These are phyloP conservation scores for Catharus ustulatus DNA, from an alignment of 2,797 vertebrate species.

Conservation along the genomic window DNA sequence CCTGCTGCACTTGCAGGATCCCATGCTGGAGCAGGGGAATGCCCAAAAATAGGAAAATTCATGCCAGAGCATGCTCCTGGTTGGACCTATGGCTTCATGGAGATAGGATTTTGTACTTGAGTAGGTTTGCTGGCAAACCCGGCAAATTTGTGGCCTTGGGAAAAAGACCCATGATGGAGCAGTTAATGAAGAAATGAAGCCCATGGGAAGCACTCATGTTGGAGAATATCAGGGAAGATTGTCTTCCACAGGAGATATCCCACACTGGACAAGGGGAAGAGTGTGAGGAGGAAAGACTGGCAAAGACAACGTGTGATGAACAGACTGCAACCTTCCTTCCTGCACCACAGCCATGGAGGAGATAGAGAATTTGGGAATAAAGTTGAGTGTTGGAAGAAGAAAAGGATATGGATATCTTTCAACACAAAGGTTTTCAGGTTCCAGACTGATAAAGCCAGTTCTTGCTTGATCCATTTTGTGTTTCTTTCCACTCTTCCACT, in stretches of 20 bases:
- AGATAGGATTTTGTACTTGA: neutral
- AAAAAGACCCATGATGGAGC: neutral
- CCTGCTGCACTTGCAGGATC: neutral
- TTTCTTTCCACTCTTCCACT: no score
- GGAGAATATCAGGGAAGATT: neutral
- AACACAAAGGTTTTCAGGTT: no score
- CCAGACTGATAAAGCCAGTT: no score
- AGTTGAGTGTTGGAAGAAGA: neutral
- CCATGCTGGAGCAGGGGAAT: neutral
- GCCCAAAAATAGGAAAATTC: neutral
- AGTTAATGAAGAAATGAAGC: neutral
- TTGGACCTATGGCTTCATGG: neutral
- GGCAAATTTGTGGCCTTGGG: fast-evolving
- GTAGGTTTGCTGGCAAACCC: neutral
- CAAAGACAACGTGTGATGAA: neutral
- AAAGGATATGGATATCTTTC: no score
- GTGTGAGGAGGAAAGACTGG: neutral
- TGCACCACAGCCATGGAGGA: neutral
- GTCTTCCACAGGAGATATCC: neutral
- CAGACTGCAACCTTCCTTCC: neutral
- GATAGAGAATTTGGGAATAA: neutral
- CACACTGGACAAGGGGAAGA: neutral
- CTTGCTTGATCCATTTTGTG: no score
- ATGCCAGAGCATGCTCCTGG: neutral
- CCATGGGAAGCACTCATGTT: neutral